These are phyloP conservation scores for Sympetrum striolatum DNA, from an alignment of 2,888 invertebrate species.

Conservation along the genomic window DNA sequence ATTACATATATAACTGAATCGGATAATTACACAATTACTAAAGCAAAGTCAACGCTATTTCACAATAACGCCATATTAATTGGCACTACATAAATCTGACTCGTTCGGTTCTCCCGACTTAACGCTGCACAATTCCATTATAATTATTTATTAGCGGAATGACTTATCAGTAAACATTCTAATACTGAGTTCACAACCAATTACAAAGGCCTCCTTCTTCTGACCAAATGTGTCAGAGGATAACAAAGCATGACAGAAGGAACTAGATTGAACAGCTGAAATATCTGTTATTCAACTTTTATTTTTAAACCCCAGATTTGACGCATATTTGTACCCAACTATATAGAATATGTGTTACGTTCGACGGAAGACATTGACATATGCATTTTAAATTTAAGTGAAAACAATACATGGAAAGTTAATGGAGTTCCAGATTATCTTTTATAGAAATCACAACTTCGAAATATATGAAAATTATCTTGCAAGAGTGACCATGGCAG, in stretches of 20 bases:
- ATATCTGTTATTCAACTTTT: neutral
- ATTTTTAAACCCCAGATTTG: neutral
- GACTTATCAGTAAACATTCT: neutral
- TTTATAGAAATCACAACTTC: neutral
- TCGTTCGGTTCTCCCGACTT: neutral
- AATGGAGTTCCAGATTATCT: neutral
- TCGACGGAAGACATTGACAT: no score
- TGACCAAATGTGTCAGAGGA: neutral
- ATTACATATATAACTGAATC: neutral
- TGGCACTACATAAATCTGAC: neutral
- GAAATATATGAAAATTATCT: neutral
- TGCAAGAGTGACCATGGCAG: neutral
- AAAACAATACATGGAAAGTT: no score
- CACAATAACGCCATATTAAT: slow-evolving; percentile 17
- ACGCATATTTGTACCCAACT: neutral
- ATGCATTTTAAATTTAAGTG: no score
- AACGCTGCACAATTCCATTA: neutral
- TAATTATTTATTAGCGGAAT: neutral
- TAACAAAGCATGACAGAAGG: neutral
- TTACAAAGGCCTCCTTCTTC: neutral
- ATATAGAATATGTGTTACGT: no score
- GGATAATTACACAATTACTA: neutral
- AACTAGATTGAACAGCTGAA: neutral
- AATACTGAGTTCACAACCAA: neutral
- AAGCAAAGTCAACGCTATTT: neutral